Percentiles rank a stretch among this genome's conserved stretches.
Conservation (phyloP, 2,888 invertebrate species). For the Ernsta delagoae region DNA sequence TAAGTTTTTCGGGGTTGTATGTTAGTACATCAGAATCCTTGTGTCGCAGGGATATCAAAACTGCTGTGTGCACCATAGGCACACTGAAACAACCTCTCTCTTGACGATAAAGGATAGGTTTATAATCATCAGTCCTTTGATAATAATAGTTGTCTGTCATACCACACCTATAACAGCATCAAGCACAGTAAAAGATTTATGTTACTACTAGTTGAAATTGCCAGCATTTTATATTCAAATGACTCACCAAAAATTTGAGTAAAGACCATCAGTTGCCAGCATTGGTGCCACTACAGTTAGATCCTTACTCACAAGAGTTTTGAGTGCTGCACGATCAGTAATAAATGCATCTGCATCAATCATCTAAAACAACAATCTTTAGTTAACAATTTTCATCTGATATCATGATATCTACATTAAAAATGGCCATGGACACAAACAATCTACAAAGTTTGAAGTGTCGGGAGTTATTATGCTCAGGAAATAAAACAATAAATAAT, state of each 20-base stretch:
- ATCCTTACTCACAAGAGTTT: constrained; percentile 85
- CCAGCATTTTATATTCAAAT: too few relatives aligned
- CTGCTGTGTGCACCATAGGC: constrained; percentile 96
- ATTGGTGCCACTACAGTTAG: constrained; percentile 92
- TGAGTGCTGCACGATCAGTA: constrained; percentile 87
- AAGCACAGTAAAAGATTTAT: too few relatives aligned
- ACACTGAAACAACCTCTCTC: constrained; percentile 91
- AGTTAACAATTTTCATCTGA: too few relatives aligned
- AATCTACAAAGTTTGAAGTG: too few relatives aligned
- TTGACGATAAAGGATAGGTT: constrained; percentile 89
- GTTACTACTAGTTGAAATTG: too few relatives aligned
- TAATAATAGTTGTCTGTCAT: constrained; percentile 95
- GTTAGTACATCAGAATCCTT: constrained; percentile 87
- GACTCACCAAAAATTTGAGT: constrained; percentile 98
- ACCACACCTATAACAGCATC: constrained; percentile 82
- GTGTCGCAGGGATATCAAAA: constrained; percentile 90
- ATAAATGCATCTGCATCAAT: constrained; percentile 94
- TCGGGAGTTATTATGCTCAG: too few relatives aligned
- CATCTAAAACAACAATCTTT: constrained; percentile 81
- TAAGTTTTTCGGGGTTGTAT: constrained; percentile 87
- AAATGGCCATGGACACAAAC: too few relatives aligned
- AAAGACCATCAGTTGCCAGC: constrained; percentile 93
- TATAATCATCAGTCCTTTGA: constrained; percentile 92
- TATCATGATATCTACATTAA: too few relatives aligned
- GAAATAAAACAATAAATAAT: too few relatives aligned